Conservation (phyloP, 2,888 invertebrate species). For the Tetropium fuscum region DNA sequence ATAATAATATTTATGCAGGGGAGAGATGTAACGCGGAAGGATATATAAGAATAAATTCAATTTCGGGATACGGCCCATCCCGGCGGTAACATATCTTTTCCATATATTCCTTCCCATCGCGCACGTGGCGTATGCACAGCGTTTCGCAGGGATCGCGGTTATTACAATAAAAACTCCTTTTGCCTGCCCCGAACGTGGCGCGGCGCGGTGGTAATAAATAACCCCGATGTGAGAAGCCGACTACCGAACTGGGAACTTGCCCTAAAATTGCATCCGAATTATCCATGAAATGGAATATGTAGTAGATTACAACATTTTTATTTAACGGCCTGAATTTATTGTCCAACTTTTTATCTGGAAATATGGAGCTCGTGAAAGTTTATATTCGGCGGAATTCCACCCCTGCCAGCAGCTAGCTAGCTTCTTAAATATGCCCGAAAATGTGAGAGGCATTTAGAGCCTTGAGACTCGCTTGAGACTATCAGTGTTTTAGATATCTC, state of each 20-base stretch:
- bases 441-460: too few relatives aligned
- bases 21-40: too few relatives aligned
- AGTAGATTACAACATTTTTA: slow-evolving; percentile 56
- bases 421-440: too few relatives aligned
- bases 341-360: slow-evolving; percentile 51
- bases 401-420: too few relatives aligned
- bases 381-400: slow-evolving; percentile 35
- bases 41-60: slow-evolving; percentile 56
- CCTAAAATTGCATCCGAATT: slow-evolving; percentile 55
- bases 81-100: slow-evolving; percentile 57
- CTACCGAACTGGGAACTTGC: slow-evolving; percentile 50
- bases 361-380: slow-evolving; percentile 52
- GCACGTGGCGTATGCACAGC: slow-evolving; percentile 59
- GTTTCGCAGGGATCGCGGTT: slow-evolving; percentile 59
- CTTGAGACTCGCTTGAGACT: too few relatives aligned
- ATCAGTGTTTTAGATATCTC: too few relatives aligned
- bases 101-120: slow-evolving; percentile 56
- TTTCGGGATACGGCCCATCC: slow-evolving; percentile 57
- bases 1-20: too few relatives aligned
- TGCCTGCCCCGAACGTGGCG: slow-evolving; percentile 54
- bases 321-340: slow-evolving; percentile 55
- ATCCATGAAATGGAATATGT: slow-evolving; percentile 57
- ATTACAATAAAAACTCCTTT: slow-evolving; percentile 59
- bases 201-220: slow-evolving; percentile 58
- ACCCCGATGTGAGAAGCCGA: slow-evolving; percentile 59